Evolutionary conservation across 2,888 invertebrate species (phyloP).

Genomic region (Trachelus stipa): DNA sequence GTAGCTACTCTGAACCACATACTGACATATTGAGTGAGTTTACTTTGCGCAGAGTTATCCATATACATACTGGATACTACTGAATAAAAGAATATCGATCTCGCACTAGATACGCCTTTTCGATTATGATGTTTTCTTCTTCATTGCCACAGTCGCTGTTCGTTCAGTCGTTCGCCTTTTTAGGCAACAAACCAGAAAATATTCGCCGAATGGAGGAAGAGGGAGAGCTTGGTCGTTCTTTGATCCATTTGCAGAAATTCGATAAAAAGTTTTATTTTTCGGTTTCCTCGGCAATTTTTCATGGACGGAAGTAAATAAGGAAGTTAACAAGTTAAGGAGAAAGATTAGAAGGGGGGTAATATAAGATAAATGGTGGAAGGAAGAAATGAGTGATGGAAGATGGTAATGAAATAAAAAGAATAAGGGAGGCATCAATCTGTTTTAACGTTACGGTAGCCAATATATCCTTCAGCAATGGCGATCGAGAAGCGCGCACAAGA

Average conservation of each 20-base stretch:
- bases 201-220: neutral
- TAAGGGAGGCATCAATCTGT: neutral
- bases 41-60: neutral
- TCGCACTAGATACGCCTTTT: neutral
- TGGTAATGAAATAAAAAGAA: neutral
- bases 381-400: neutral
- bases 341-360: neutral
- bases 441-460: neutral
- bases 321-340: neutral
- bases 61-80: neutral
- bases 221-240: neutral
- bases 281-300: neutral
- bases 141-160: neutral
- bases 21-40: neutral
- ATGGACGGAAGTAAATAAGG: neutral
- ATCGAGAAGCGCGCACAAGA: neutral
- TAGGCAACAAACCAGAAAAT: neutral
- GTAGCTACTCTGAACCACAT: neutral
- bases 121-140: neutral
- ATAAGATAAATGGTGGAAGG: neutral
- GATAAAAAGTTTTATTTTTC: neutral
- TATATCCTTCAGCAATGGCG: neutral
- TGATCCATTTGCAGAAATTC: neutral
- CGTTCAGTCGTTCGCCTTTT: neutral
- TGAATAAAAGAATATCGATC: slow-evolving; percentile 4